phyloP scores from a whole-genome alignment of 2,888 invertebrate species.

The Torymus auratus region DNA sequence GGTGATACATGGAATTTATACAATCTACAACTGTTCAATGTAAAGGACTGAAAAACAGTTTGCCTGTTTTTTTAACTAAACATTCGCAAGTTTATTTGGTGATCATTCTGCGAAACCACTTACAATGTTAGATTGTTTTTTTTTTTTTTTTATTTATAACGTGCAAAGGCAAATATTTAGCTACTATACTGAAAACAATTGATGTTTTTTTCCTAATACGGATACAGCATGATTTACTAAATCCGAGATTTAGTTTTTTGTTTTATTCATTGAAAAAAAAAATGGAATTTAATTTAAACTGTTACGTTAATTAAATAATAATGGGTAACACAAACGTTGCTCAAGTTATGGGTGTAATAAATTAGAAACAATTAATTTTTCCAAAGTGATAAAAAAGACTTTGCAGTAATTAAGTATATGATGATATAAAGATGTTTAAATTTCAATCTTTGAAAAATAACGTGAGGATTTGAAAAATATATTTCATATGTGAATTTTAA shows the following conservation, averaged over 20 bases:
- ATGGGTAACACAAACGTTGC: constrained; percentile 18
- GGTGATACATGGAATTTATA: constrained; percentile 35
- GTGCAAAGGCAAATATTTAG: constrained; percentile 46
- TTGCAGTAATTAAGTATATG: constrained; percentile 39
- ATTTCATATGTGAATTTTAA: background rate
- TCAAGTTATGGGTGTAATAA: constrained; percentile 25
- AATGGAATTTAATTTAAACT: constrained; percentile 36
- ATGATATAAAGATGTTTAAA: constrained; percentile 42
- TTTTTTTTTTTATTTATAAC: constrained; percentile 40
- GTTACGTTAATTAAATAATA: constrained; percentile 7
- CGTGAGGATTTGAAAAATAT: constrained; percentile 50
- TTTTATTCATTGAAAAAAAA: constrained; percentile 26
- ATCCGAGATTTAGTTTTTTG: constrained; percentile 27
- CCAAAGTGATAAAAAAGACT: constrained; percentile 52
- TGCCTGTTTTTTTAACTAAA: constrained; percentile 45
- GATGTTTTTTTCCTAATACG: constrained; percentile 38
- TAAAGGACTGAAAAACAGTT: constrained; percentile 51
- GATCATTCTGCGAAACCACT: constrained; percentile 36
- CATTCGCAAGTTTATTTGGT: constrained; percentile 50
- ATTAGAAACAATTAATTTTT: constrained; percentile 46
- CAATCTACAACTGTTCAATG: constrained; percentile 44
- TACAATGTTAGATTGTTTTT: constrained; percentile 28
- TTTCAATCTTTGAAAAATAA: constrained; percentile 47
- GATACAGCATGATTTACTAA: constrained; percentile 25
- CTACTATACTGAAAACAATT: constrained; percentile 20